Evolutionary conservation across 2,797 vertebrate species (phyloP).

Genomic region (Knipowitschia caucasica): DNA sequence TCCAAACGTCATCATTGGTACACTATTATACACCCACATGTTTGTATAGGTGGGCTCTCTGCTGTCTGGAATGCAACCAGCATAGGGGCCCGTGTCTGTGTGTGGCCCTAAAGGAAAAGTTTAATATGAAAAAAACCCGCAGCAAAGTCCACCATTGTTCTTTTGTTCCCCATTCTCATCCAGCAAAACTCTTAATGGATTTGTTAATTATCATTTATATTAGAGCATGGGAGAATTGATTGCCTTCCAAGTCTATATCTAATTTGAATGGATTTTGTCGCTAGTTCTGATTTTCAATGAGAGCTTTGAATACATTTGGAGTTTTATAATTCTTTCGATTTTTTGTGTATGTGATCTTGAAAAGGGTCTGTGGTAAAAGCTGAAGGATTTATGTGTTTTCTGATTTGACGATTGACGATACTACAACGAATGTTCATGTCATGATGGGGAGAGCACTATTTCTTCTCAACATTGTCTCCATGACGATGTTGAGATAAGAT

Average conservation of each 20-base stretch:
- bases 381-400: too few relatives aligned
- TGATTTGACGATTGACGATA: too few relatives aligned
- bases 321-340: not conserved
- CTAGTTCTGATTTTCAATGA: constrained; percentile 1
- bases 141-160: not conserved
- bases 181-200: not conserved
- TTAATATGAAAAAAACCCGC: not conserved
- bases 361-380: not conserved
- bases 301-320: constrained; percentile 2
- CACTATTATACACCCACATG: not conserved
- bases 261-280: constrained; percentile 3
- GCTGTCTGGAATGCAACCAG: not conserved
- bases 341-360: not conserved
- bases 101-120: not conserved
- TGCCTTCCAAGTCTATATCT: constrained; percentile 1
- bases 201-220: constrained; percentile 11
- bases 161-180: not conserved
- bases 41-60: not conserved
- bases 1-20: constrained; percentile 1
- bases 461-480: too few relatives aligned
- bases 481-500: too few relatives aligned
- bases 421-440: too few relatives aligned
- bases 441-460: too few relatives aligned
- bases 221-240: not conserved
- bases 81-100: not conserved